These are phyloP conservation scores for Cotesia chilonis DNA, from an alignment of 1,140 invertebrate species.

Conservation along the genomic window DNA sequence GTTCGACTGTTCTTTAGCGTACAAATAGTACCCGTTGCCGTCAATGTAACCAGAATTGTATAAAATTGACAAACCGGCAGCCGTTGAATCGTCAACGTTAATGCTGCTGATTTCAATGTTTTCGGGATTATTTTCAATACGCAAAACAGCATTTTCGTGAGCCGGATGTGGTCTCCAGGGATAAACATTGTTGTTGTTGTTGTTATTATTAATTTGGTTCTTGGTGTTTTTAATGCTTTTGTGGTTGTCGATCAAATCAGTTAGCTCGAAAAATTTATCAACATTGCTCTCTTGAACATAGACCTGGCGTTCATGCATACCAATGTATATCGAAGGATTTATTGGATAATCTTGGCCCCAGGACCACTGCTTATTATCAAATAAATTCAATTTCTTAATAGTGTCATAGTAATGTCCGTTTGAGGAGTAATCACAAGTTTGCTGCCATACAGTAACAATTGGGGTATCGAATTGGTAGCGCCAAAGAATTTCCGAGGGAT, in stretches of 20 bases:
- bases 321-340: constrained; percentile 81
- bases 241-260: constrained; percentile 38
- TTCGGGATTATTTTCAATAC: constrained; percentile 3
- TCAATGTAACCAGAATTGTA: constrained; percentile 78
- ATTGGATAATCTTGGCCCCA: constrained; percentile 56
- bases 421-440: constrained; percentile 49
- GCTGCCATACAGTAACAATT: constrained; percentile 84
- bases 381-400: constrained; percentile 79
- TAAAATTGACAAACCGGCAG: constrained; percentile 73
- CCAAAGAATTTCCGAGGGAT: constrained; percentile 72
- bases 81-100: constrained; percentile 45
- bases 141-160: constrained; percentile 45
- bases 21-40: constrained; percentile 76
- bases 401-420: constrained; percentile 57
- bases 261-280: constrained; percentile 54
- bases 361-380: constrained; percentile 68
- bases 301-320: constrained; percentile 84
- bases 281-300: constrained; percentile 79
- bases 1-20: constrained; percentile 54
- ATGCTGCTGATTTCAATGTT: constrained; percentile 31
- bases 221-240: constrained; percentile 12
- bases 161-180: constrained; percentile 77
- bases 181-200: constrained; percentile 19
- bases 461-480: constrained; percentile 82
- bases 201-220: too few species aligned